Conservation (phyloP, 2,797 vertebrate genomes). For the Muraenolepis orangiensis region DNA sequence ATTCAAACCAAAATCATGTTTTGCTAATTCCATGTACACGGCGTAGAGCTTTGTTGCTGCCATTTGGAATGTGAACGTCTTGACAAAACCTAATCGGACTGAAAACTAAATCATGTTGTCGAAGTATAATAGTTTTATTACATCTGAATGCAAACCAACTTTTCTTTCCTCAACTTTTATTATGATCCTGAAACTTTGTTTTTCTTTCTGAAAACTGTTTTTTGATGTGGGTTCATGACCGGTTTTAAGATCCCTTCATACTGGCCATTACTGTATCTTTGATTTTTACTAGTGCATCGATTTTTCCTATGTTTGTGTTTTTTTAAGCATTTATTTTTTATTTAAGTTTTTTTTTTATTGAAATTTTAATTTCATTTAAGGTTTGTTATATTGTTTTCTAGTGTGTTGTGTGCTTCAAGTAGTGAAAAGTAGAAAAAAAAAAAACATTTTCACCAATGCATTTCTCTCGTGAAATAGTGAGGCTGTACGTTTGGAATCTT, state of each 20-base stretch:
- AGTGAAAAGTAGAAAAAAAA: slow-evolving; percentile 44
- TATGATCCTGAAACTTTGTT: slow-evolving; percentile 19
- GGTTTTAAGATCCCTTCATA: slow-evolving; percentile 14
- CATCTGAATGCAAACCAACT: slow-evolving; percentile 22
- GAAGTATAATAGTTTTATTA: slow-evolving; percentile 33
- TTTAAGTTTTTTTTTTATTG: slow-evolving; percentile 41
- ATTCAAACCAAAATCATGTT: slow-evolving; percentile 9
- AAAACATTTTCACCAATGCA: slow-evolving; percentile 32
- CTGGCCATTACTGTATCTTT: background rate
- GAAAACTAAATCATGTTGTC: slow-evolving; percentile 31
- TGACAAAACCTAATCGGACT: slow-evolving; percentile 17
- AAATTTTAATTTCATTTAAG: slow-evolving; percentile 47
- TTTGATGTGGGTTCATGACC: slow-evolving; percentile 22
- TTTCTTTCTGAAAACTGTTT: slow-evolving; percentile 34
- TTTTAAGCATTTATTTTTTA: slow-evolving; percentile 51
- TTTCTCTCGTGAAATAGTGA: slow-evolving; percentile 28
- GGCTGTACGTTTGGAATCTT: slow-evolving; percentile 42
- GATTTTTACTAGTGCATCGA: slow-evolving; percentile 9
- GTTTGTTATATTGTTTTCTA: slow-evolving; percentile 65
- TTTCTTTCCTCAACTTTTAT: slow-evolving; percentile 27
- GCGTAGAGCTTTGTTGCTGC: slow-evolving; percentile 5
- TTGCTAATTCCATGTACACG: slow-evolving; percentile 15
- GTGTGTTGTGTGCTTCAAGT: slow-evolving; percentile 55
- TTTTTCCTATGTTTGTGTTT: slow-evolving; percentile 52
- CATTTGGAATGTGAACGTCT: slow-evolving; percentile 19